These are phyloP conservation scores for Labeo calbasu DNA, from an alignment of 2,797 vertebrate species.

Conservation along the genomic window DNA sequence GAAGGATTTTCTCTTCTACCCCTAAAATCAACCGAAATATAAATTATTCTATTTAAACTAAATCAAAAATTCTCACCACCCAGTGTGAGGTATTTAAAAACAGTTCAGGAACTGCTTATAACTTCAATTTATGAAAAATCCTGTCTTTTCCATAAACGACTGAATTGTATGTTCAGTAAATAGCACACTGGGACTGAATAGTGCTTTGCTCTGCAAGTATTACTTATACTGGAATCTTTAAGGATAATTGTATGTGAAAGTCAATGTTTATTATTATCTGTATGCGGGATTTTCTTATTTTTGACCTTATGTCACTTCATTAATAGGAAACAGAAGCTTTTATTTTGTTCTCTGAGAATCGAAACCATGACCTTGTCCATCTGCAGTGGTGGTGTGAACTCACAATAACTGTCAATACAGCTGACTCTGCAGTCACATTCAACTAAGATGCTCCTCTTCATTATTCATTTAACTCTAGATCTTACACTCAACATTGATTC, in stretches of 20 bases:
- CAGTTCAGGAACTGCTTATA: slow-evolving; percentile 4
- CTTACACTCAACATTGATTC: background rate
- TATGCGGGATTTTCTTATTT: background rate
- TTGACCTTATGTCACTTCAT: background rate
- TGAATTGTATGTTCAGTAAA: background rate
- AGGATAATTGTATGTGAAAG: background rate
- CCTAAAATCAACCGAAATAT: slow-evolving; percentile 22
- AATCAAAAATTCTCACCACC: slow-evolving; percentile 13
- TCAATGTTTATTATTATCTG: background rate
- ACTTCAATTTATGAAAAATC: background rate
- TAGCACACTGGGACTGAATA: background rate
- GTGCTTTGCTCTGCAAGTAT: background rate
- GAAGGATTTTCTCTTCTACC: slow-evolving; percentile 34
- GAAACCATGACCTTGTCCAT: slow-evolving; percentile 29
- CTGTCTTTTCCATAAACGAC: background rate
- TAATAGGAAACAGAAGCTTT: background rate
- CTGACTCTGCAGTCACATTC: slow-evolving; percentile 1
- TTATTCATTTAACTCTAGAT: slow-evolving; percentile 2
- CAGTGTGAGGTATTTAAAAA: slow-evolving; percentile 1
- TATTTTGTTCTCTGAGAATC: slow-evolving; percentile 8
- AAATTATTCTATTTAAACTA: slow-evolving; percentile 39
- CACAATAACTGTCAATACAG: slow-evolving; percentile 12
- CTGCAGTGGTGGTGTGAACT: background rate
- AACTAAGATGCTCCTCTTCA: slow-evolving; percentile 5
- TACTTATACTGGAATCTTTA: background rate